Conservation (phyloP, 2,113 vertebrate genomes). For the Menura novaehollandiae region DNA sequence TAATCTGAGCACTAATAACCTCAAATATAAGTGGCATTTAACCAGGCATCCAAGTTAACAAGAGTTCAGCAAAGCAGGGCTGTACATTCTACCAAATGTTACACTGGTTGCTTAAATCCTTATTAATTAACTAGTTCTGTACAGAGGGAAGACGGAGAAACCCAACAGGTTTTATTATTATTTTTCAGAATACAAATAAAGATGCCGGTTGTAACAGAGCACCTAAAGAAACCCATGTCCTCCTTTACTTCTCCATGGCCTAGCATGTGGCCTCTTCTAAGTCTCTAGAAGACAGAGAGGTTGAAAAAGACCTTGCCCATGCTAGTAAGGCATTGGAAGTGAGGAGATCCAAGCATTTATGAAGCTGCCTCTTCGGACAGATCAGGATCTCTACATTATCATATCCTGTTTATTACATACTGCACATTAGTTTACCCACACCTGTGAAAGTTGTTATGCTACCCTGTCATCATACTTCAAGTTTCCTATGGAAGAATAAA, state of each 20-base stretch:
- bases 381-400: accelerated
- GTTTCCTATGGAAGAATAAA: neutral
- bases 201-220: neutral
- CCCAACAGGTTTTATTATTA: neutral
- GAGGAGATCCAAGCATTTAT: neutral
- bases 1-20: neutral
- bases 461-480: neutral
- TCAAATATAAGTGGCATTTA: neutral
- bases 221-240: neutral
- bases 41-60: neutral
- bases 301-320: neutral
- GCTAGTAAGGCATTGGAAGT: neutral
- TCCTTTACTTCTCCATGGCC: neutral
- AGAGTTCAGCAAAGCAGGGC: neutral
- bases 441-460: neutral
- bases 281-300: neutral
- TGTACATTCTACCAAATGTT: neutral
- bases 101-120: neutral
- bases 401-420: neutral
- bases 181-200: neutral
- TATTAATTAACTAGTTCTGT: neutral
- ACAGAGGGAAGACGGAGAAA: neutral
- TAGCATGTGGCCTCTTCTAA: neutral
- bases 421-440: neutral
- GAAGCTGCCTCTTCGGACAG: neutral